A percentile compares a stretch with the other conserved stretches of the same genome.
Evolutionary conservation across 2,797 vertebrate species (phyloP).

Genomic region (Aldrovandia affinis): DNA sequence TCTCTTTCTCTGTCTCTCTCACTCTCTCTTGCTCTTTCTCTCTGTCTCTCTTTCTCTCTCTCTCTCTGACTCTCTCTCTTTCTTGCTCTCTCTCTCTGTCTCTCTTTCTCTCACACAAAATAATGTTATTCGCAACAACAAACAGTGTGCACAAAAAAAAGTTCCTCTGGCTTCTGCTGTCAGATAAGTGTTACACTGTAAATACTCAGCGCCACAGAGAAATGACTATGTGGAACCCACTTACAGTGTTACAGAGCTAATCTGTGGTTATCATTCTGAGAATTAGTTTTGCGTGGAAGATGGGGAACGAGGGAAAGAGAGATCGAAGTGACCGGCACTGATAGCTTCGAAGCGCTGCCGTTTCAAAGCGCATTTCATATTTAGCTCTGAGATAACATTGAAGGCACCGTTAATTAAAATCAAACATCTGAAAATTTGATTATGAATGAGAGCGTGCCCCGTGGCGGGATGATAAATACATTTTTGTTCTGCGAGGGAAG

Average conservation of each 20-base stretch:
- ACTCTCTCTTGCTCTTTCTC: too few relatives aligned
- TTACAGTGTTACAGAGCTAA: conserved; percentile 47
- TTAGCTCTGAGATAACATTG: conserved; percentile 70
- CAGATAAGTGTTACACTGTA: conserved; percentile 37
- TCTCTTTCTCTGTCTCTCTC: conserved; percentile 18
- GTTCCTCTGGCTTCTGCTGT: too few relatives aligned
- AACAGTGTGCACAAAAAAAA: too few relatives aligned
- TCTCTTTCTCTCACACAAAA: too few relatives aligned
- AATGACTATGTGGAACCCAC: conserved; percentile 44
- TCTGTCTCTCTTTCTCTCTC: too few relatives aligned
- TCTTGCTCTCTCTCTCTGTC: too few relatives aligned
- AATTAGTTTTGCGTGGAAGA: conserved; percentile 36
- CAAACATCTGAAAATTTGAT: conserved; percentile 74
- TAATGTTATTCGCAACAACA: too few relatives aligned
- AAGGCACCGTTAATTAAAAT: conserved; percentile 73
- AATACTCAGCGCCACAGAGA: conserved; percentile 46
- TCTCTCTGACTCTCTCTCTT: not conserved
- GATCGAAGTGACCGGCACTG: conserved; percentile 57
- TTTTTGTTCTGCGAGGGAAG: conserved; percentile 63
- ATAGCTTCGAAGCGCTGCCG: conserved; percentile 55
- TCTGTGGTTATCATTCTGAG: conserved; percentile 46
- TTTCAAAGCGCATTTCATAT: conserved; percentile 70
- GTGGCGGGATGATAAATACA: conserved; percentile 70
- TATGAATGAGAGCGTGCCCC: conserved; percentile 62
- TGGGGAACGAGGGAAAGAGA: conserved; percentile 41